Evolutionary conservation across 2,113 vertebrate genomes (phyloP).

Genomic region (Hippocampus guttulatus): DNA sequence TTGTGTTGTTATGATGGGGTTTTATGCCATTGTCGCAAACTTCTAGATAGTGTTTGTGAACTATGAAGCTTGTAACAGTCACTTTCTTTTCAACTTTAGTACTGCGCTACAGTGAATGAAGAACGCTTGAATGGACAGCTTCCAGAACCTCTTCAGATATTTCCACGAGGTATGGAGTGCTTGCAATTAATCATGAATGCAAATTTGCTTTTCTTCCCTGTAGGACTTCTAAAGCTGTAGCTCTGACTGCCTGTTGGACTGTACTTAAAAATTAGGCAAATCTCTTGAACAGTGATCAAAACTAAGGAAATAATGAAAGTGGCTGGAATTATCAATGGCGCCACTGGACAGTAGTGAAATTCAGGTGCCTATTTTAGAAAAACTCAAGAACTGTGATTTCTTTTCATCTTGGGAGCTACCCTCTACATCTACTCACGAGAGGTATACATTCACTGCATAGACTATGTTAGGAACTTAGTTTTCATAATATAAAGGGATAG

Average conservation of each 20-base stretch:
- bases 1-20: not conserved
- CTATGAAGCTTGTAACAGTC: not conserved
- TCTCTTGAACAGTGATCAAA: constrained; percentile 2
- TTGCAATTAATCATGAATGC: constrained; percentile 10
- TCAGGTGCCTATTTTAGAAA: not conserved
- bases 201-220: constrained; percentile 7
- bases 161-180: constrained; percentile 76
- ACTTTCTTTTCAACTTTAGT: constrained; percentile 75
- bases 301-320: not conserved
- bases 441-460: not conserved
- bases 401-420: too few relatives aligned
- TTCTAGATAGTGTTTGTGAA: constrained; percentile 2
- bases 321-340: not conserved
- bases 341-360: not conserved
- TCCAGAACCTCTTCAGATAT: constrained; percentile 95
- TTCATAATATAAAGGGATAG: too few relatives aligned
- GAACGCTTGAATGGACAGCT: constrained; percentile 91
- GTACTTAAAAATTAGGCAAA: not conserved
- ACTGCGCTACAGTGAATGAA: constrained; percentile 92
- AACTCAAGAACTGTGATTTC: too few relatives aligned
- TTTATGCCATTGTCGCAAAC: not conserved
- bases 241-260: not conserved
- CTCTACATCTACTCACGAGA: too few relatives aligned
- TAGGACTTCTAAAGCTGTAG: constrained; percentile 14
- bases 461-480: too few relatives aligned